phyloP scores from a whole-genome alignment of 2,888 invertebrate species.

The Noctua pronuba region DNA sequence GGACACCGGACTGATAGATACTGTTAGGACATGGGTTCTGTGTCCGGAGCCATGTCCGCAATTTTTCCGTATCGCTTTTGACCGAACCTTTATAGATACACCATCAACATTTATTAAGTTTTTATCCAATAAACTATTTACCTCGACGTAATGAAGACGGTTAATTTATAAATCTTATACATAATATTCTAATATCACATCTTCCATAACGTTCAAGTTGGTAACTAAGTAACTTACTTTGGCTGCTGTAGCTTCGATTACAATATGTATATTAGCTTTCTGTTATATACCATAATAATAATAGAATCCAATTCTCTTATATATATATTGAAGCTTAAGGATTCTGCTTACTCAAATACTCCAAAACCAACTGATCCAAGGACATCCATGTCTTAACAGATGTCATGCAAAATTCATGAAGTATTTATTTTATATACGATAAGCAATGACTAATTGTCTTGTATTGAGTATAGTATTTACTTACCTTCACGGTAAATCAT shows the following conservation, averaged over 20 bases:
- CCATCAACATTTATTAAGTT: background rate
- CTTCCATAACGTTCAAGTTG: background rate
- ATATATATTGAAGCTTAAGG: constrained; percentile 4
- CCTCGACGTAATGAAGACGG: constrained; percentile 6
- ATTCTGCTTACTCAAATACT: constrained; percentile 37
- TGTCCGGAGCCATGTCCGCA: background rate
- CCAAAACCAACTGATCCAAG: constrained; percentile 19
- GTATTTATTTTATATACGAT: constrained; percentile 26
- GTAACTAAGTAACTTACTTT: background rate
- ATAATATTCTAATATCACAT: constrained; percentile 20
- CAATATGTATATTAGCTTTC: constrained; percentile 2
- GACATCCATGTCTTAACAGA: constrained; percentile 22
- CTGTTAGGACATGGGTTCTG: background rate
- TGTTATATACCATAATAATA: background rate
- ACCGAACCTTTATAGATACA: background rate
- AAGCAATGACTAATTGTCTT: constrained; percentile 21
- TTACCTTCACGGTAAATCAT: constrained; percentile 41
- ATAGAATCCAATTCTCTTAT: background rate
- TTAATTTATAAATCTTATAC: background rate
- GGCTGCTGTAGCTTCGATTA: constrained; percentile 6
- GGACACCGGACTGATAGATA: background rate
- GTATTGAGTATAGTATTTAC: constrained; percentile 27
- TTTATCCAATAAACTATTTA: constrained; percentile 10
- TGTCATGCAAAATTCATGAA: constrained; percentile 42
- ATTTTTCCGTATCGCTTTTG: background rate